Percentiles rank a stretch among this genome's conserved stretches.
Conservation (phyloP, 2,797 vertebrate species). For the Dendrocincla tyrannina region DNA sequence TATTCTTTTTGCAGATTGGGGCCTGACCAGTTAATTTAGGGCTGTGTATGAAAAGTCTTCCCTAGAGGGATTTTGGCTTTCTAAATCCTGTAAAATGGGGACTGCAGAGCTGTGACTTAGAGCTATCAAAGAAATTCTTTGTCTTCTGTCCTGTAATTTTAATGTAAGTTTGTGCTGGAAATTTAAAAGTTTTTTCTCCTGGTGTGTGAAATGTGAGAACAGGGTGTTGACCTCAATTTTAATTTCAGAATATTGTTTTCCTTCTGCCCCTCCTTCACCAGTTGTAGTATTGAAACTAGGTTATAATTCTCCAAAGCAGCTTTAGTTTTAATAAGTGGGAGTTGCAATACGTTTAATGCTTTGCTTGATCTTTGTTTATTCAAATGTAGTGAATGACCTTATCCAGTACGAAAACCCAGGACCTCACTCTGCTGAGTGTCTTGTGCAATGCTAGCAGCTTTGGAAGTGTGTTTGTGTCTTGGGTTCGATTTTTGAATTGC, state of each 20-base stretch:
- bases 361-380: conserved; percentile 51
- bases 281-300: background rate
- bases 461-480: background rate
- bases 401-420: background rate
- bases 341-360: background rate
- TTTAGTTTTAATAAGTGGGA: conserved; percentile 33
- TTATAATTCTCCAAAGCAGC: conserved; percentile 18
- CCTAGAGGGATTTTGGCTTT: background rate
- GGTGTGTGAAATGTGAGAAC: background rate
- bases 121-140: background rate
- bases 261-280: background rate
- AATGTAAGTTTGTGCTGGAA: background rate
- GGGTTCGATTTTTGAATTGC: background rate
- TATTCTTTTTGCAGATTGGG: background rate
- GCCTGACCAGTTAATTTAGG: background rate
- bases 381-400: conserved; percentile 50
- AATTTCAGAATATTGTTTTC: background rate
- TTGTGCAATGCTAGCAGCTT: background rate
- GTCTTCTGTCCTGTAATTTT: background rate
- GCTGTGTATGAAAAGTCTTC: background rate
- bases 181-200: background rate
- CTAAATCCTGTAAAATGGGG: background rate
- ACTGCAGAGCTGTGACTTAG: background rate
- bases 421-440: background rate
- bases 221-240: background rate